Conservation (phyloP, 2,113 vertebrate species). For the Semnornis frantzii region DNA sequence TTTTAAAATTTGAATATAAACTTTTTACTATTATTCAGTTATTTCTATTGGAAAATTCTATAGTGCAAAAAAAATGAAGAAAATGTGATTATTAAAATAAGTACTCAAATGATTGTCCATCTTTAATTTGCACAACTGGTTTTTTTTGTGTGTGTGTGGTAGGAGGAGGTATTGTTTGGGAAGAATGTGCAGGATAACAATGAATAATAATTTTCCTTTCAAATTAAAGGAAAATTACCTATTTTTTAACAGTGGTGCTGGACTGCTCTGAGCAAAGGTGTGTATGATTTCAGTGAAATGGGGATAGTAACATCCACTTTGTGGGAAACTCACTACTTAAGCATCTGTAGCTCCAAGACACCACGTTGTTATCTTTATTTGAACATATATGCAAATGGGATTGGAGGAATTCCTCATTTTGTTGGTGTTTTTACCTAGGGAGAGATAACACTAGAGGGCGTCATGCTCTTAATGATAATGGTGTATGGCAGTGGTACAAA, state of each 20-base stretch:
- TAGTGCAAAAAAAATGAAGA: background rate
- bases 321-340: background rate
- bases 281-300: background rate
- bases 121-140: background rate
- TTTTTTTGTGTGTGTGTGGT: background rate
- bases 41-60: background rate
- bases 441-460: background rate
- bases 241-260: background rate
- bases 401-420: background rate
- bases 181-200: background rate
- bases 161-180: background rate
- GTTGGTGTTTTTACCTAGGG: background rate
- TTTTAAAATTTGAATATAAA: too few species aligned
- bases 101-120: background rate
- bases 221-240: background rate
- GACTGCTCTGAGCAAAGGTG: background rate
- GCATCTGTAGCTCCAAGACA: background rate
- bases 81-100: background rate
- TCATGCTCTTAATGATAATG: background rate
- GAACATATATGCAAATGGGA: background rate
- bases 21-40: background rate
- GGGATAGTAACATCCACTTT: background rate
- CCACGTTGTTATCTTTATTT: background rate
- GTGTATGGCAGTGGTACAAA: background rate
- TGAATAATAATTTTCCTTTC: background rate